Base-by-base conservation (phyloP, 2,113 vertebrate species). In the Chaenogobius annularis region DNA sequence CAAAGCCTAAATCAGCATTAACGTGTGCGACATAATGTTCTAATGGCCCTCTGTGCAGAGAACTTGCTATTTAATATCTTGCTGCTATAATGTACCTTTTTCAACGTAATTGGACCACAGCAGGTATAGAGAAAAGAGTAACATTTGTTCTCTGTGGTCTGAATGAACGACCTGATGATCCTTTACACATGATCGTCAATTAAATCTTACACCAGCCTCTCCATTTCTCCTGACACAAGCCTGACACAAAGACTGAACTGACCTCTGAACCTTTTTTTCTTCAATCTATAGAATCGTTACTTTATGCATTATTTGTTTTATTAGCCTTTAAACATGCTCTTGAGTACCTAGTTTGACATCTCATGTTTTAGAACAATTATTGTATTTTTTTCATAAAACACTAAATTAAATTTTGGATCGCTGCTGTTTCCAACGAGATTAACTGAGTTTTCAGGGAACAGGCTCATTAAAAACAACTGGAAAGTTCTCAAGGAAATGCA, bases 1-100 rank as follows among this genome's bases (percentile, higher is more conserved):
- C 80, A 75, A 85, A 83, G 83, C 86, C 83, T 82, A 75, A 83
- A 89, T 79, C 75, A 80, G 80, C 75, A 82, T 84, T 87, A 81
- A 76, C 55, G 50, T 31, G 44, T 78, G 47, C 73, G 66, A 68
- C 56, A 68, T 82, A 66, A 74, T 75, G 83, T 84, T 80, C 75
- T 26, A 67, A 70, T 59, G 78, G 70, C 40, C 67, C 66, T 82
- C 71, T 80, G 71, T 81, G 82, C 81, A 75, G 72, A 84, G 75
- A 74, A 70, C 68, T 79, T 82, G 80, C 74, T 81, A 79, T 84
- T 88, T 17, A 82, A 79, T 72, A 74, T 64, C 59, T 72, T 44
- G 22, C 40, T 73, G 75, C 77, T 74, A 72, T 63, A 67, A 73
- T 7, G 61, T 72, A 75, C 80, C 31, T 35, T 31, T 31, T 31